Base-by-base conservation (phyloP, 2,113 vertebrate species). In the Barnardius zonarius region DNA sequence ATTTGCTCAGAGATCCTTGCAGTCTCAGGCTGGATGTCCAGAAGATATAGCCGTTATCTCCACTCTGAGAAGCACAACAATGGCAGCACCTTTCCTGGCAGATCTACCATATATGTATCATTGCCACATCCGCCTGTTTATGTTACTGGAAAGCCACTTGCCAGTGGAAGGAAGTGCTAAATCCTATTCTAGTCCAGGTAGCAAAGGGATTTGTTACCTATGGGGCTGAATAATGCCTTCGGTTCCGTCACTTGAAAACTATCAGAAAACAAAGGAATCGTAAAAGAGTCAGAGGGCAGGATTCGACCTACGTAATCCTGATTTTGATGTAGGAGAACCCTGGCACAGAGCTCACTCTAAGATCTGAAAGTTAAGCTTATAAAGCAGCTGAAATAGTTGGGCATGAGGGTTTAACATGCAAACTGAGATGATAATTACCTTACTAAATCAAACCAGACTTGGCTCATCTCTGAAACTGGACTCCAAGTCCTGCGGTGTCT, bases 21-120 rank as follows among this genome's bases (percentile, higher is more conserved):
- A 69, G 28, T 79, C 55, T 18, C n/a, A 33, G 70, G 64, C 31
- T 24, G 33, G 61, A 25, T 90, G 10, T 81, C 87, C 4, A 1
- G 72, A 92, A 86, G 52, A 78, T 64, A 39, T 69, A 79, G 62
- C 62, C 0, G 0, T 93, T 52, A 20, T 66, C 46, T 96, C 13
- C 83, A 2, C n/a, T 89, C 62, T 69, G 57, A 90, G n/a, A 66
- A 70, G 23, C 41, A 49, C 68, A 63, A 17, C 83, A 70, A 28
- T 69, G 74, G 55, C 73, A 86, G 49, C 66, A 94, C 83, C 44
- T 91, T 84, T 92, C n/a, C 59, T 85, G 70, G 54, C 83, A 94
- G 41, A 63, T 73, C 37, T 95, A 7, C 52, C 86, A 19, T 63
- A 81, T 31, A 28, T 89, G 39, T 68, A 57, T 94, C 44, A 67